These are phyloP conservation scores for Sitophilus oryzae DNA, from an alignment of 1,140 invertebrate species.

Conservation along the genomic window DNA sequence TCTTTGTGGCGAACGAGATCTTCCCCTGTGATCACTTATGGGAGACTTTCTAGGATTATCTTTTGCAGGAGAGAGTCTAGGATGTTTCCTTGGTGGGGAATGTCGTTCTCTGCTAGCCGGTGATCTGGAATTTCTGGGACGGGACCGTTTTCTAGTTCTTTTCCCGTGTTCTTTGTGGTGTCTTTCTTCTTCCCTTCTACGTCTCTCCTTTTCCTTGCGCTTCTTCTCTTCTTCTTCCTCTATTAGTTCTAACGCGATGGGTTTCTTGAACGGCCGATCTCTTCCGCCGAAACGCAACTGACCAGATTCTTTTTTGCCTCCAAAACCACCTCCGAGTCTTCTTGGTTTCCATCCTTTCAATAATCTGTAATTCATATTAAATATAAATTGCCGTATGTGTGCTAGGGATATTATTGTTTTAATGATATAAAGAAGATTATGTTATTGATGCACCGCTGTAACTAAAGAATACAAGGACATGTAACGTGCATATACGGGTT, in stretches of 20 bases:
- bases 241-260: conserved; percentile 45
- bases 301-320: conserved; percentile 81
- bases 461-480: no score
- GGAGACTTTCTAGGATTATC: no score
- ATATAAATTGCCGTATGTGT: no score
- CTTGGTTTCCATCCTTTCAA: conserved; percentile 78
- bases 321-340: conserved; percentile 79
- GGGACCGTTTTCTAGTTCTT: background rate
- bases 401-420: no score
- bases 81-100: background rate
- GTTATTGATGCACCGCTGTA: no score
- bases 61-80: no score
- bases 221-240: conserved; percentile 25
- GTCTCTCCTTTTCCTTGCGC: conserved; percentile 4
- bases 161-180: background rate
- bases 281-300: conserved; percentile 81
- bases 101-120: background rate
- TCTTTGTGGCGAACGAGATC: no score
- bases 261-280: conserved; percentile 67
- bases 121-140: background rate
- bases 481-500: no score
- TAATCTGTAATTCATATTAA: conserved; percentile 31
- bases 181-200: conserved; percentile 7
- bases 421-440: no score
- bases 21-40: no score